Evolutionary conservation across 2,113 vertebrate species (phyloP), one percentile per base, ranked within the genome.

Genomic region (Archilochus colubris): DNA sequence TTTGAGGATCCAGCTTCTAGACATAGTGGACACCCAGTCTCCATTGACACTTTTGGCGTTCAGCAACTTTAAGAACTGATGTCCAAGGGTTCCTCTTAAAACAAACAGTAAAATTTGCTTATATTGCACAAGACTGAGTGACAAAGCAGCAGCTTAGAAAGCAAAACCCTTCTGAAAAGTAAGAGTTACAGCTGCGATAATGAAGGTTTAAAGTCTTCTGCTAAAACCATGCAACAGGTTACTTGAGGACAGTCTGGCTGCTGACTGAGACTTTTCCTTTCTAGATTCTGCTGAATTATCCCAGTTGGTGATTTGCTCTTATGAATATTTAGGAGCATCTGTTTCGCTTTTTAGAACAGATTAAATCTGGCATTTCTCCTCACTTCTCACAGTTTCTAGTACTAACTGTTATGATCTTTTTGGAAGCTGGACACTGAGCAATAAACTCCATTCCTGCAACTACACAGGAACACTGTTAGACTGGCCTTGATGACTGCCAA

Each of bases 281-380:
- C 78, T 69, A 87, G 46, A 92, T 73, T 92, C 54, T n/a, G 22
- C 54, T 87, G 54, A 85, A 86, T 55, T 79, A 76, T 27, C 62
- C 66, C 61, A 91, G 66, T 50, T 58, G 82, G 75, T 72, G 58
- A 91, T 85, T 79, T 51, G 55, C 21, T 75, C 81, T 94, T 87
- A 91, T 58, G 91, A 94, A 94, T 91, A 94, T 91, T 96, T 79
- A 95, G 89, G 5, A 96, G 78, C 89, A 95, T 57, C 91, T 94
- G 86, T 21, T 92, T 92, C 62, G 54, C 74, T 74, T 85, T 87
- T 85, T 67, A 87, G 33, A 11, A 73, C 18, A 79, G 58, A 91
- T 33, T 19, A 91, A 79, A 89, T 68, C 23, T 68, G 77, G 53
- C 73, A 82, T 85, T 89, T 79, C 51, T 67, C 51, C 23, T 89